Evolutionary conservation across 2,797 vertebrate species (phyloP).

Genomic region (Neoniphon sammara): DNA sequence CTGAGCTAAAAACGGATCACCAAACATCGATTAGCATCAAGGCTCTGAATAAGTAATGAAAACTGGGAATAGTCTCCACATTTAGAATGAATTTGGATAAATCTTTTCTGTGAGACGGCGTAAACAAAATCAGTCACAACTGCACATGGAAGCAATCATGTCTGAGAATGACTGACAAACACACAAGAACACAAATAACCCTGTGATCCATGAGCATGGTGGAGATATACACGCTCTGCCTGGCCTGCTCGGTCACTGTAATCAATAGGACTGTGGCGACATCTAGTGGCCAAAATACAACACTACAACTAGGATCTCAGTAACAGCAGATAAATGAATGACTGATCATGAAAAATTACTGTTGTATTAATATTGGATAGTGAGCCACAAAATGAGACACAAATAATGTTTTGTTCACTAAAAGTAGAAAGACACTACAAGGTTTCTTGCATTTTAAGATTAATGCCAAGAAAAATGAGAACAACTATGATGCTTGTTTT

Average conservation of each 20-base stretch:
- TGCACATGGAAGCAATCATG: not conserved
- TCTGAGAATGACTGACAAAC: not conserved
- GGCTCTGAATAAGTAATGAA: slow-evolving; percentile 67
- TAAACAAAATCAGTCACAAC: slow-evolving; percentile 16
- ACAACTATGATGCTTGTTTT: too few species aligned
- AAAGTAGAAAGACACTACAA: slow-evolving; percentile 31
- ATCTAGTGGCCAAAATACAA: slow-evolving; percentile 59
- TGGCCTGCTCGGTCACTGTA: not conserved
- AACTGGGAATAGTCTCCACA: slow-evolving; percentile 15
- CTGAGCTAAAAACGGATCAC: slow-evolving; percentile 72
- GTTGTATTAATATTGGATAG: slow-evolving; percentile 20
- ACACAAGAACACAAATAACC: not conserved
- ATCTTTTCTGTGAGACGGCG: not conserved
- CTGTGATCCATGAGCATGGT: not conserved
- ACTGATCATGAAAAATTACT: not conserved
- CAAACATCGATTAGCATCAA: slow-evolving; percentile 55
- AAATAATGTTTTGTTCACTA: slow-evolving; percentile 7
- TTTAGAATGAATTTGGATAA: slow-evolving; percentile 19
- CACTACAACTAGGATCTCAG: slow-evolving; percentile 42
- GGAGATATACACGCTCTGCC: not conserved
- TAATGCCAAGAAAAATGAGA: too few species aligned
- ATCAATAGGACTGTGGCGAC: slow-evolving; percentile 44
- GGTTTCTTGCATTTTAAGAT: slow-evolving; percentile 30
- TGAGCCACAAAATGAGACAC: slow-evolving; percentile 25
- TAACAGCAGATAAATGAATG: not conserved